A percentile compares a stretch with the other conserved stretches of the same genome.
These are phyloP conservation scores for Leptinotarsa peninsularis DNA, from an alignment of 2,888 invertebrate genomes.

Conservation along the genomic window DNA sequence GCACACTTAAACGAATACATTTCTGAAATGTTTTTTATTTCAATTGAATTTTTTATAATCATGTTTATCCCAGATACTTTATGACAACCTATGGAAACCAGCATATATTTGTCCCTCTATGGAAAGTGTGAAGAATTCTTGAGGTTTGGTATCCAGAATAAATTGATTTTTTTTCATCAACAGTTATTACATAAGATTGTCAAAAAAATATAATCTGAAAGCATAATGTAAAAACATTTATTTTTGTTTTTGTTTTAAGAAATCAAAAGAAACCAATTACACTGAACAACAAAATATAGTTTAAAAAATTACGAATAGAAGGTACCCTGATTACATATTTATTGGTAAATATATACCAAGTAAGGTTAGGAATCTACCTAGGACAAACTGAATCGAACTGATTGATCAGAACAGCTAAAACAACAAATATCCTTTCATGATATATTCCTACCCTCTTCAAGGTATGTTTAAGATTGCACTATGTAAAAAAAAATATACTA, in stretches of 20 bases:
- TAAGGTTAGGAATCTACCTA: slow-evolving; percentile 2
- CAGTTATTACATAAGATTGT: not conserved
- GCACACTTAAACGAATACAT: too few species aligned
- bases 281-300: slow-evolving; percentile 5
- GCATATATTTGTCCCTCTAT: too few species aligned
- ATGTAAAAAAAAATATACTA: not conserved
- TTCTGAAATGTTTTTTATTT: too few species aligned
- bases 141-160: not conserved
- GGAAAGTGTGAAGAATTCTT: too few species aligned
- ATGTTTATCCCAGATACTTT: too few species aligned
- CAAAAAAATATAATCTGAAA: not conserved
- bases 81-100: too few species aligned
- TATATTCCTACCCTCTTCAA: slow-evolving; percentile 20
- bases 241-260: slow-evolving; percentile 2
- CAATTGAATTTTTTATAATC: too few species aligned
- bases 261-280: slow-evolving; percentile 17
- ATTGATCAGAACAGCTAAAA: not conserved
- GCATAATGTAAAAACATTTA: slow-evolving; percentile 15
- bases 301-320: slow-evolving; percentile 24
- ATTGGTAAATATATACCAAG: slow-evolving; percentile 7
- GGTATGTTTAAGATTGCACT: slow-evolving; percentile 28
- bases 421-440: slow-evolving; percentile 8
- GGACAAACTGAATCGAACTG: not conserved
- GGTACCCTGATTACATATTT: slow-evolving; percentile 37
- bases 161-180: not conserved